Conservation (phyloP, 1,140 invertebrate genomes). For the Drosophila kurseongensis region DNA sequence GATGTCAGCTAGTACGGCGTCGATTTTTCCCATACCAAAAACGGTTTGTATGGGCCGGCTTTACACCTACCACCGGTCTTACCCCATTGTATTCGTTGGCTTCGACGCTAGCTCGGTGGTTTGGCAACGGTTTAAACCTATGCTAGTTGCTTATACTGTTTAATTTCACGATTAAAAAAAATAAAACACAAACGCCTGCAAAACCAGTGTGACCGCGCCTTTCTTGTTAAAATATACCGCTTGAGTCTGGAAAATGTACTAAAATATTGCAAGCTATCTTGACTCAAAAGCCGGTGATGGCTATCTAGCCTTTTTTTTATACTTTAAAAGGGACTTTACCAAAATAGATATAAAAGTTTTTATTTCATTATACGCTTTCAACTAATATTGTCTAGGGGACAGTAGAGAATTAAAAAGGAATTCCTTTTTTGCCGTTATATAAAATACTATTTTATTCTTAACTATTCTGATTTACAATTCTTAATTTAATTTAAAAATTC, state of each 20-base stretch:
- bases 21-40: slow-evolving; percentile 74
- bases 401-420: too few species aligned
- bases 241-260: too few species aligned
- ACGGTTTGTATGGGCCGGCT: slow-evolving; percentile 12
- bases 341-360: too few species aligned
- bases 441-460: too few species aligned
- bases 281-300: neutral
- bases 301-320: too few species aligned
- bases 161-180: slow-evolving; percentile 63
- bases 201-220: slow-evolving; percentile 7
- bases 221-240: neutral
- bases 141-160: slow-evolving; percentile 53
- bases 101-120: slow-evolving; percentile 36
- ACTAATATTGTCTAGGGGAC: too few species aligned
- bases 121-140: slow-evolving; percentile 46
- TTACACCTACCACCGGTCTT: slow-evolving; percentile 28
- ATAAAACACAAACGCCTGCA: slow-evolving; percentile 58
- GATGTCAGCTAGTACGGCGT: slow-evolving; percentile 62
- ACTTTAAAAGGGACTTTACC: too few species aligned
- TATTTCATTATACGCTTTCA: too few species aligned
- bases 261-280: neutral
- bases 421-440: too few species aligned
- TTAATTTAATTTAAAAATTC: too few species aligned
- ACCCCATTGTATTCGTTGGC: slow-evolving; percentile 67
- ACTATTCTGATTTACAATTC: too few species aligned